phyloP scores from a whole-genome alignment of 2,888 invertebrate species.

The Lycophotia porphyrea region DNA sequence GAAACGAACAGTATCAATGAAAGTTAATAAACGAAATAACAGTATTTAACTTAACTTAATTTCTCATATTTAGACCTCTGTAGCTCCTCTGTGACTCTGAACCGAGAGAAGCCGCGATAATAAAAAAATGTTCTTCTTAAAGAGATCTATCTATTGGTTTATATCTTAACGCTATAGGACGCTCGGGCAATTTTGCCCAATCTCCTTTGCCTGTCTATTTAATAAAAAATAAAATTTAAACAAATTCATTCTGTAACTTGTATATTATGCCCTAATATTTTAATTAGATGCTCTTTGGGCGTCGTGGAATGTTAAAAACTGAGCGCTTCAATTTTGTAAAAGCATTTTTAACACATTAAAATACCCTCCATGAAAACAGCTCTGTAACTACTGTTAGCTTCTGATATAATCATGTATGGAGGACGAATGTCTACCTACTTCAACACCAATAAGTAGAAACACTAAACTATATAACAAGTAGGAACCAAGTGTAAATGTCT shows the following conservation, averaged over 20 bases:
- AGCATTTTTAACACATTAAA: neutral
- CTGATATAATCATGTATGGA: neutral
- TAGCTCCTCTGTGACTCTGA: no score
- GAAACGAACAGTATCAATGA: no score
- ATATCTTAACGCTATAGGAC: no score
- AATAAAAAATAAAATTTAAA: neutral
- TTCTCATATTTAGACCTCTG: no score
- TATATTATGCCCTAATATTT: neutral
- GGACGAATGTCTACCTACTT: neutral
- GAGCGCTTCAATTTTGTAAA: neutral
- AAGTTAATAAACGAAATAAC: no score
- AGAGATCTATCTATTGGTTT: no score
- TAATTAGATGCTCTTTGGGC: neutral
- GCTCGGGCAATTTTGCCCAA: no score
- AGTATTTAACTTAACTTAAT: no score
- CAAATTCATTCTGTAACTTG: neutral
- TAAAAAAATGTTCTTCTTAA: no score
- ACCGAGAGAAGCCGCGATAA: no score
- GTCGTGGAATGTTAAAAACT: neutral
- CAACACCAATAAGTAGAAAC: neutral
- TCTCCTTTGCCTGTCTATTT: neutral
- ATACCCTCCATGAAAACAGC: neutral
- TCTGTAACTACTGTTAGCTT: neutral
- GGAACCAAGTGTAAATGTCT: conserved; percentile 25
- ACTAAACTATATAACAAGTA: neutral